A percentile compares a stretch with the other conserved stretches of the same genome.
Conservation (phyloP, 2,113 vertebrate species). For the Cavia porcellus region DNA sequence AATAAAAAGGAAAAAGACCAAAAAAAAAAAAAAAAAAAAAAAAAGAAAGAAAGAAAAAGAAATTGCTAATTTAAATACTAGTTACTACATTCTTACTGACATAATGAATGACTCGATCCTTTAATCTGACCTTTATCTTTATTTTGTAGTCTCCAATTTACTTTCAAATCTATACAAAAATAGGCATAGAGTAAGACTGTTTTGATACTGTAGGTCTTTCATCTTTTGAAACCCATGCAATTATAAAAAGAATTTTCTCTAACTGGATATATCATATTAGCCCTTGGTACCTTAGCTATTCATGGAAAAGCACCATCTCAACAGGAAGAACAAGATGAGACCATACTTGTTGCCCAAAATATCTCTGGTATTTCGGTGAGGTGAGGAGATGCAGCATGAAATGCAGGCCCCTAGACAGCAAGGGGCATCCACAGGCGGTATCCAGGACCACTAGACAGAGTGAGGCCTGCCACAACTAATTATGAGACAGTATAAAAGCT, state of each 20-base stretch:
- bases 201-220: too few relatives aligned
- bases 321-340: neutral
- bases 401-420: neutral
- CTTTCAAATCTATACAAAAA: neutral
- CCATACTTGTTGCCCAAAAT: neutral
- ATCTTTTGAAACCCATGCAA: neutral
- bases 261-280: neutral
- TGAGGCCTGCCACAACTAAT: rapidly evolving
- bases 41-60: too few relatives aligned
- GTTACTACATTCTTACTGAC: neutral
- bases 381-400: neutral
- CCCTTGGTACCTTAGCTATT: neutral
- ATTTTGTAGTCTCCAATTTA: neutral
- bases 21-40: too few relatives aligned
- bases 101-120: neutral
- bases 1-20: too few relatives aligned
- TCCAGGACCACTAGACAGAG: neutral
- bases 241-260: neutral
- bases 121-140: neutral
- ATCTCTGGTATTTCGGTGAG: neutral
- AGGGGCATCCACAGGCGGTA: neutral
- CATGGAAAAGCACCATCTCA: neutral
- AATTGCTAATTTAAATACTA: neutral
- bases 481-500: neutral
- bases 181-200: too few relatives aligned